Base-by-base conservation (phyloP, 2,888 invertebrate genomes). In the Tholera decimalis region DNA sequence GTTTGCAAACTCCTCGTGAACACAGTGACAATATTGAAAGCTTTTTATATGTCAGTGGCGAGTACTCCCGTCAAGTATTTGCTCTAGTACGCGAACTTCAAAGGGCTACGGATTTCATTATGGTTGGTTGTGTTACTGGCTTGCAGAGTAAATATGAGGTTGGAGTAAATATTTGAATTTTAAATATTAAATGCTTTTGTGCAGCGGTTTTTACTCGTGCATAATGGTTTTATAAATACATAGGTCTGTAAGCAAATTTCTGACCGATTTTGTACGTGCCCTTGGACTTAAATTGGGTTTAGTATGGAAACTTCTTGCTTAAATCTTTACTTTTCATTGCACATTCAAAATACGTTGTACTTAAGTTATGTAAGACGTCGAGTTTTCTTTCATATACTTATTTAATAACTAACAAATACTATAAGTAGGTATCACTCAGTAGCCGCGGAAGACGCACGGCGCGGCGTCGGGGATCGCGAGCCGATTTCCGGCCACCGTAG, bases 11-110 rank as follows among this genome's bases (percentile, higher is more conserved):
- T 74, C 57, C 53, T 46, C 59, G 57, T 70, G 59, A 60, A 57
- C 53, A 35, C 59, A 57, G 70, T 65, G 70, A 74, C 56, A 74
- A 57, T 74, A 73, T 74, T 74, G 73, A 57, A 70, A 57, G 74
- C 64, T 74, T 73, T 73, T 74, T 74, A 73, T 69, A 54, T 73
- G 59, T 73, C 56, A 70, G 39, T 46, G 51, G 70, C 54, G 70
- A 60, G 69, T 73, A 44, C 63, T 73, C 73, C 30, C 41, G 65
- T 65, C 53, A 70, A 74, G 73, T 74, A 74, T 74, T 75, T 73
- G 72, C 60, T 68, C 43, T 68, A 59, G 61, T 59, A 71, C 28
- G 58, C 3, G 50, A 67, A 58, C 35, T 76, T 72, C 73, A 76
- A 68, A 76, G 76, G 63, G 63, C 61, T 15, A 37, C 44, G 59